phyloP scores from a whole-genome alignment of 2,113 vertebrate species.

The Cranoglanis bouderius region DNA sequence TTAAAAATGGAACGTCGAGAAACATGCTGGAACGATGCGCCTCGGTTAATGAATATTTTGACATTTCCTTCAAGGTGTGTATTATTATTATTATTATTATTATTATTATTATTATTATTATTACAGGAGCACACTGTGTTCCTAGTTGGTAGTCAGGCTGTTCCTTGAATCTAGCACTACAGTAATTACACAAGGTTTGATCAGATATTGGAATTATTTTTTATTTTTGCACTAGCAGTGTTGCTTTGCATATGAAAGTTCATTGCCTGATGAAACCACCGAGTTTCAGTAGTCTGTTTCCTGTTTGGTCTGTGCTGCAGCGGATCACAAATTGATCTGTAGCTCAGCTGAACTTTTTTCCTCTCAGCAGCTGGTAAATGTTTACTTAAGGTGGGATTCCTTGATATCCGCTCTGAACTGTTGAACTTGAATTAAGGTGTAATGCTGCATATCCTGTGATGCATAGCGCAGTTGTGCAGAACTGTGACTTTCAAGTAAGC shows the following conservation, averaged over 20 bases:
- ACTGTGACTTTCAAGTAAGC: not conserved
- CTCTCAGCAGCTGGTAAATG: conserved; percentile 52
- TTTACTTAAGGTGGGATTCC: conserved; percentile 65
- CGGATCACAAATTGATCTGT: not conserved
- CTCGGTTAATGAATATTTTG: conserved; percentile 78
- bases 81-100: conserved; percentile 32
- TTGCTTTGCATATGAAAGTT: not conserved
- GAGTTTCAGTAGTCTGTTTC: conserved; percentile 15
- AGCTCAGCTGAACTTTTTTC: conserved; percentile 3
- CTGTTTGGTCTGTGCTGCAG: conserved; percentile 21
- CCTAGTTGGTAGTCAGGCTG: not conserved
- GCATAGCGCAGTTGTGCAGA: not conserved
- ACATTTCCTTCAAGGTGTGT: conserved; percentile 79
- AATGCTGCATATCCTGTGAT: not conserved
- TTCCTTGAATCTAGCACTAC: not conserved
- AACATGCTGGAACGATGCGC: conserved; percentile 77
- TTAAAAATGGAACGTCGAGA: conserved; percentile 75
- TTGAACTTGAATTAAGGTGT: not conserved
- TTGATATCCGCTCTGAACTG: not conserved
- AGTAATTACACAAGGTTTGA: not conserved
- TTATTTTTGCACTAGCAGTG: no score
- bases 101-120: conserved; percentile 26
- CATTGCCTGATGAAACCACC: not conserved
- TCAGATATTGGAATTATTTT: not conserved
- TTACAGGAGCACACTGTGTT: not conserved